A percentile compares a stretch with the other conserved stretches of the same genome.
phyloP scores from a whole-genome alignment of 2,888 invertebrate genomes.

The Pantelozetes paolii region DNA sequence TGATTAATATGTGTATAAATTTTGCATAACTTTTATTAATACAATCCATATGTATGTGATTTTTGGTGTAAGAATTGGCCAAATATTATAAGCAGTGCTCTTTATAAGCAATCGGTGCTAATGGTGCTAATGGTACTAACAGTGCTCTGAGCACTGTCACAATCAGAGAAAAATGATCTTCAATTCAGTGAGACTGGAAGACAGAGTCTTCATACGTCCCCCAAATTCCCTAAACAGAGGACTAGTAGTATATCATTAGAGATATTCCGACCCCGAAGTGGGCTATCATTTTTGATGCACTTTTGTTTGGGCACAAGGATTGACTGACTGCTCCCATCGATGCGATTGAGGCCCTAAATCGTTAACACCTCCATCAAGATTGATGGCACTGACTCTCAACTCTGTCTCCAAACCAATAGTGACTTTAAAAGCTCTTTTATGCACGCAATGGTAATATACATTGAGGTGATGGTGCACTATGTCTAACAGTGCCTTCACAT shows the following conservation, averaged over 20 bases:
- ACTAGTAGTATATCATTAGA: neutral
- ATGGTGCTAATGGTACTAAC: neutral
- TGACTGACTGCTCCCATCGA: neutral
- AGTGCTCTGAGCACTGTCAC: constrained; percentile 1
- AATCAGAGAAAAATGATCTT: neutral
- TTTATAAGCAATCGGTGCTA: too few relatives aligned
- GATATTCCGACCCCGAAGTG: neutral
- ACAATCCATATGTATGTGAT: too few relatives aligned
- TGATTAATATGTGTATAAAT: too few relatives aligned
- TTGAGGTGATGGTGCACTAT: neutral
- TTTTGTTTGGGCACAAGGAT: neutral
- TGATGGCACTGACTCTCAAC: neutral
- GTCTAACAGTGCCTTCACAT: neutral
- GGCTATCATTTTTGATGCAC: neutral
- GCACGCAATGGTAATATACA: neutral
- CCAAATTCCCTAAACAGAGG: constrained; percentile 6
- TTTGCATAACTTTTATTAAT: too few relatives aligned
- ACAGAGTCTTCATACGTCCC: neutral
- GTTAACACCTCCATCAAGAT: constrained; percentile 14
- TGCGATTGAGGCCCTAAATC: neutral
- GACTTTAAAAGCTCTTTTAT: constrained; percentile 1
- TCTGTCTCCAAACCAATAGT: neutral
- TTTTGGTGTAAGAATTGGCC: neutral
- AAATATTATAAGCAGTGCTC: constrained; percentile 10
- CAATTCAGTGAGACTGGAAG: neutral